These are phyloP conservation scores for Toxonevra muliebris DNA, from an alignment of 2,888 invertebrate species.

Conservation along the genomic window DNA sequence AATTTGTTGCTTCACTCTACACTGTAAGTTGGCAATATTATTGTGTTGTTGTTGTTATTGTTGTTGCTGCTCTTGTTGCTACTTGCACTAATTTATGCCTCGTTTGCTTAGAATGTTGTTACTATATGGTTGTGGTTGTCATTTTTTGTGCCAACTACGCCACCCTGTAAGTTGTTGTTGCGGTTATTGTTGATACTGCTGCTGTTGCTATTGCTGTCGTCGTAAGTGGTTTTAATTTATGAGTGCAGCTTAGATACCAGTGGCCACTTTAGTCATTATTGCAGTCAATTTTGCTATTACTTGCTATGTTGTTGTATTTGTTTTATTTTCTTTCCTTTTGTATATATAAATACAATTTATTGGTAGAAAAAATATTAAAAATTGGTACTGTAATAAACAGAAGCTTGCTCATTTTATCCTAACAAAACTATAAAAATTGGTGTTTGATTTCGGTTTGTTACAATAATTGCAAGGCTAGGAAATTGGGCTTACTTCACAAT, in stretches of 20 bases:
- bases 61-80: constrained; percentile 28
- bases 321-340: not conserved
- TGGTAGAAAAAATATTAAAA: too few species aligned
- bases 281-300: constrained; percentile 6
- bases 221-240: constrained; percentile 26
- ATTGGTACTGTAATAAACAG: constrained; percentile 7
- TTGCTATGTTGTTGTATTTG: constrained; percentile 3
- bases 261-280: constrained; percentile 18
- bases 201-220: constrained; percentile 25
- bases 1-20: constrained; percentile 12
- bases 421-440: not conserved
- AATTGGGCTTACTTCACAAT: too few species aligned
- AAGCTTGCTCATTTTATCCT: constrained; percentile 25
- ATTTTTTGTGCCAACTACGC: constrained; percentile 9
- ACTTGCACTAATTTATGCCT: constrained; percentile 20
- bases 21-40: not conserved
- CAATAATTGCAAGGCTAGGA: too few species aligned
- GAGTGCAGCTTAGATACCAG: constrained; percentile 12
- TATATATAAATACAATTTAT: too few species aligned
- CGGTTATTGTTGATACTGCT: constrained; percentile 19
- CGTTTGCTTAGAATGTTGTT: constrained; percentile 26
- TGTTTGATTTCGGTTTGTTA: too few species aligned
- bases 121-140: constrained; percentile 15
- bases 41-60: constrained; percentile 9
- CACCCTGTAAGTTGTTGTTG: constrained; percentile 15